Base-by-base conservation (phyloP, 2,888 invertebrate species). In the Odontocerum albicorne region DNA sequence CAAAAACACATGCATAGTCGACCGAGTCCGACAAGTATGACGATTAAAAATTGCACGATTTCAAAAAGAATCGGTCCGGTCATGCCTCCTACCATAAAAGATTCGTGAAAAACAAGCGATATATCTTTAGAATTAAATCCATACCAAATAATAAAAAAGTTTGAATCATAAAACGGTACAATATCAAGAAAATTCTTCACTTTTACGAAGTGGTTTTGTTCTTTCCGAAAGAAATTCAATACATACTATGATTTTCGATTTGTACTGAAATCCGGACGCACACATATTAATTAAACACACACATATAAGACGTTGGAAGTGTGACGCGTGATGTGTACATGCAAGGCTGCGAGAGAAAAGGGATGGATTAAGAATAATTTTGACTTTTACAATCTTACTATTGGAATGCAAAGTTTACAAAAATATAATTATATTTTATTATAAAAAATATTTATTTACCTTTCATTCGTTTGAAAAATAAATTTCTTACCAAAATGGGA, bases 291-390 rank as follows among this genome's bases (percentile, higher is more conserved):
- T 17, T 2, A 10, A 17, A 17, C 2, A 2, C 19, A 39, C 39
- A 39, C 16, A 39, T 10, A 16, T 17, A 39, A 39, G 17, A 17
- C 39, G 6, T 8, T 2, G 7, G 4, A 16, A 10, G 15, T 7
- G 17, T 10, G 27, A 38, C 38, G 4, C 17, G 4, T 16, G 22
- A 8, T 13, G 7, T 16, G 22, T 44, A 19, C 22, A 38, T 38
- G 44, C 22, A 38, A 44, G 44, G 44, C 44, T 38, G 49, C 36
- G 19, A 27, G 44, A 56, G 44, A 49, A 56, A 56, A 56, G 56
- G 46, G 56, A 56, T 56, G 56, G 56, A 56, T 56, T 46, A 38
- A 50, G 50, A 50, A 43, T 50, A 50, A 50, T 32, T 32, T 27
- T 7, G 27, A 27, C 27, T 7, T 7, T n/a, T n/a, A n/a, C n/a